Conservation (phyloP, 2,888 invertebrate genomes). For the Drosophila mimetica region DNA sequence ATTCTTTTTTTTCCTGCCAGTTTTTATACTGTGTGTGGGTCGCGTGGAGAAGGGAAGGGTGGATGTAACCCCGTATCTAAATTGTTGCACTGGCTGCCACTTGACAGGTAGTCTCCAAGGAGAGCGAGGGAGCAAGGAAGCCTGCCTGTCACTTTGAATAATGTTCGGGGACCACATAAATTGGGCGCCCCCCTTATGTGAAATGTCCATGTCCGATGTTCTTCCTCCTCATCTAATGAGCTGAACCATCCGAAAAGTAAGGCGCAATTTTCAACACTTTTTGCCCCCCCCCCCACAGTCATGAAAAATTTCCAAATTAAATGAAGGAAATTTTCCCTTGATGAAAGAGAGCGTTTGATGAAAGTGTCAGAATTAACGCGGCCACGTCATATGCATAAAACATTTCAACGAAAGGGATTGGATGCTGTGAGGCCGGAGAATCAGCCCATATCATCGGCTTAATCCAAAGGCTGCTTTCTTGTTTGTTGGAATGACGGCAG, state of each 20-base stretch:
- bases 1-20: slow-evolving; percentile 43
- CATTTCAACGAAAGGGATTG: slow-evolving; percentile 16
- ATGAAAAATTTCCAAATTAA: slow-evolving; percentile 11
- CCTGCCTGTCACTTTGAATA: slow-evolving; percentile 68
- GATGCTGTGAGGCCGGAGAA: slow-evolving; percentile 4
- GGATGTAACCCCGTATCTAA: slow-evolving; percentile 27
- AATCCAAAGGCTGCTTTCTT: slow-evolving; percentile 45
- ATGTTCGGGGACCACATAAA: slow-evolving; percentile 61
- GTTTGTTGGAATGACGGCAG: slow-evolving; percentile 1
- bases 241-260: slow-evolving; percentile 21
- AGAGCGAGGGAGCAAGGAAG: slow-evolving; percentile 28
- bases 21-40: slow-evolving; percentile 19
- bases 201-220: slow-evolving; percentile 39
- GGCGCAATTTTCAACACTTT: slow-evolving; percentile 53
- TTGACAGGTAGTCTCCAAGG: slow-evolving; percentile 64
- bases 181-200: slow-evolving; percentile 47
- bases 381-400: slow-evolving; percentile 37
- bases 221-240: slow-evolving; percentile 53
- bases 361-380: slow-evolving; percentile 53
- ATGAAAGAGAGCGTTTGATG: slow-evolving; percentile 48
- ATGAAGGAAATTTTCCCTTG: slow-evolving; percentile 20
- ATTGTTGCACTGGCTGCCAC: slow-evolving; percentile 43
- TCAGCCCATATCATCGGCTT: slow-evolving; percentile 37
- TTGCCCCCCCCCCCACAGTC: slow-evolving; percentile 1
- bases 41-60: not conserved